Evolutionary conservation across 2,113 vertebrate species (phyloP).

Genomic region (Myanophis thanlyinensis): DNA sequence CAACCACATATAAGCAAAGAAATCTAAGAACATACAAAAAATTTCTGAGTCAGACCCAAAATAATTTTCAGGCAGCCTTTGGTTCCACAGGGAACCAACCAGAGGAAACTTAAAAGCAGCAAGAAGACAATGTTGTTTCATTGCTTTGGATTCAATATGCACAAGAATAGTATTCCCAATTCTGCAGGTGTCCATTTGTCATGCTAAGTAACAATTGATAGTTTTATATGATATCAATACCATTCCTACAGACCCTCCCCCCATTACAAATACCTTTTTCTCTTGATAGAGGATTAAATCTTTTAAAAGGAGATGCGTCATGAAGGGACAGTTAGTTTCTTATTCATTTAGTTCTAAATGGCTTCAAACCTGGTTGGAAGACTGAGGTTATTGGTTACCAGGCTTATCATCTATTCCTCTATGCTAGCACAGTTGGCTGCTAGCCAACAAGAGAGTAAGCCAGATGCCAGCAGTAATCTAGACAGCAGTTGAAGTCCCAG

Average conservation of each 20-base stretch:
- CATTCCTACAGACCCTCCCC: neutral
- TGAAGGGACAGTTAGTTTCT: neutral
- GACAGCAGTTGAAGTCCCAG: neutral
- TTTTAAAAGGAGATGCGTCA: neutral
- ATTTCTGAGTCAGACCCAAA: neutral
- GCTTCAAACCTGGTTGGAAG: neutral
- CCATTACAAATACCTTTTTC: neutral
- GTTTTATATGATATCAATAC: neutral
- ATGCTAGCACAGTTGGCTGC: neutral
- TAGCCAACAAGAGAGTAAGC: neutral
- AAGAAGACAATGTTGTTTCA: neutral
- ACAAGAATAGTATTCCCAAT: neutral
- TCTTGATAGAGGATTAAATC: neutral
- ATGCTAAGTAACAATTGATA: neutral
- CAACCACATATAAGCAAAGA: neutral
- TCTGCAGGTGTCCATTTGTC: neutral
- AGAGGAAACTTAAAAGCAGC: neutral
- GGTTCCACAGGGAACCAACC: neutral
- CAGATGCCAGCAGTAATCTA: neutral
- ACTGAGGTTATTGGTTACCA: neutral
- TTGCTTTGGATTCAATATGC: neutral
- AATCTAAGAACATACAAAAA: conserved; percentile 3
- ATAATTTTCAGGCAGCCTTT: neutral
- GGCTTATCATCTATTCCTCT: neutral
- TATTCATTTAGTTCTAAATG: neutral